A percentile compares a stretch with the other conserved stretches of the same genome.
phyloP scores from a whole-genome alignment of 2,113 vertebrate species.

The Gasterosteus aculeatus region DNA sequence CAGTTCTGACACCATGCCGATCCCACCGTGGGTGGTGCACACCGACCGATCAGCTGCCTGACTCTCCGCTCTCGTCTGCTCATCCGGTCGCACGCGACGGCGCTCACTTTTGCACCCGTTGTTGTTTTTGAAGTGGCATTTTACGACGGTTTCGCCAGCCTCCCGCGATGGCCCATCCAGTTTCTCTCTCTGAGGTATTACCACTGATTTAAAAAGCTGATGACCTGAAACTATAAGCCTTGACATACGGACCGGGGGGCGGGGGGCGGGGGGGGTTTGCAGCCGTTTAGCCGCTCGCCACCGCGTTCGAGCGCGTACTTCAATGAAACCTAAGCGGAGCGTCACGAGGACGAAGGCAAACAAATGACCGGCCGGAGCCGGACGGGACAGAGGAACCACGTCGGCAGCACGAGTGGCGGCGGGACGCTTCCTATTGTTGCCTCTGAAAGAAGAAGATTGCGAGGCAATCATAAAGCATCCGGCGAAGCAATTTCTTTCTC shows the following conservation, averaged over 20 bases:
- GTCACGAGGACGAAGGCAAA: conserved; percentile 64
- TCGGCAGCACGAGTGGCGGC: conserved; percentile 60
- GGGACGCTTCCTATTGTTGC: conserved; percentile 73
- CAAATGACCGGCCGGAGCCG: conserved; percentile 67
- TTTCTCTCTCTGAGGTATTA: conserved; percentile 24
- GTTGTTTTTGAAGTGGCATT: conserved; percentile 49
- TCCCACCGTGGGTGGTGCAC: conserved; percentile 66
- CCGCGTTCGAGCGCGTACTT: conserved; percentile 58
- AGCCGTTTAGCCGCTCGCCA: conserved; percentile 45
- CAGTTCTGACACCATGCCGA: conserved; percentile 75
- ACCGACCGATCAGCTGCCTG: conserved; percentile 41
- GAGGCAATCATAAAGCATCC: conserved; percentile 76
- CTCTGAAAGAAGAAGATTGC: conserved; percentile 64
- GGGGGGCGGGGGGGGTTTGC: conserved; percentile 12
- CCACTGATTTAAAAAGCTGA: conserved; percentile 34
- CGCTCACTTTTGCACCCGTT: conserved; percentile 13
- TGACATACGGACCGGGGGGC: not conserved
- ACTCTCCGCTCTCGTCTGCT: conserved; percentile 31
- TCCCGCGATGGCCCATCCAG: conserved; percentile 27
- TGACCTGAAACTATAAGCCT: conserved; percentile 43
- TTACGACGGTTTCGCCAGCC: conserved; percentile 13
- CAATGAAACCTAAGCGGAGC: conserved; percentile 52
- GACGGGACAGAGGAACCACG: conserved; percentile 57
- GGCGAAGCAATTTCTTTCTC: conserved; percentile 80
- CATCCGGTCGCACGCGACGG: conserved; percentile 37